Conservation (phyloP, 2,797 vertebrate species). For the Scolopax rusticola region DNA sequence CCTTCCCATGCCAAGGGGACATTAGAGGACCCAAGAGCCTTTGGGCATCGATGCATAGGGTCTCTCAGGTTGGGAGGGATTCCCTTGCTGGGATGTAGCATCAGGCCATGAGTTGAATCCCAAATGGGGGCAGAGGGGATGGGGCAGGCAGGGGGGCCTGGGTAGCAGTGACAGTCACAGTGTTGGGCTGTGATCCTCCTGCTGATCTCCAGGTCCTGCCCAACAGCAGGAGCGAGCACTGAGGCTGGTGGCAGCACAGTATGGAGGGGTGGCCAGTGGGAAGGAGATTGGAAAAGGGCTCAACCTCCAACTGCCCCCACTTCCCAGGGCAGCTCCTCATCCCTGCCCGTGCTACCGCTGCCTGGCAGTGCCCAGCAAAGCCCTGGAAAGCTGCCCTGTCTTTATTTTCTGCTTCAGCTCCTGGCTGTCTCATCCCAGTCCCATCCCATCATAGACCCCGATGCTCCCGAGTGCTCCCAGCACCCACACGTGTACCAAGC, state of each 20-base stretch:
- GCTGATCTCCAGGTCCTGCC: not conserved
- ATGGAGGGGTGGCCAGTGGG: not conserved
- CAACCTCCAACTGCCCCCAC: no score
- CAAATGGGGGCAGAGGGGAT: not conserved
- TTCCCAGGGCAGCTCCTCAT: not conserved
- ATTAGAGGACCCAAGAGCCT: rapidly evolving
- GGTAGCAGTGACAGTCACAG: not conserved
- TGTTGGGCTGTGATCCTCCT: no score
- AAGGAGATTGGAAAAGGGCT: not conserved
- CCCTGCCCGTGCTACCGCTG: not conserved
- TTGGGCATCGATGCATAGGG: rapidly evolving
- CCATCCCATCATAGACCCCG: not conserved
- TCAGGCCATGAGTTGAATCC: no score
- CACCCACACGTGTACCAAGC: not conserved
- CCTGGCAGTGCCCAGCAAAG: not conserved
- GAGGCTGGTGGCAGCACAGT: not conserved
- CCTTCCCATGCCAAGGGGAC: not conserved
- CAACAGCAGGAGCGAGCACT: rapidly evolving
- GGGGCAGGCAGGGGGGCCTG: not conserved
- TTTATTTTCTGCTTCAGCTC: not conserved
- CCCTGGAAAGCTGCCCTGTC: rapidly evolving
- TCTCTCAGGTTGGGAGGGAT: not conserved
- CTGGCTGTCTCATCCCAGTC: not conserved
- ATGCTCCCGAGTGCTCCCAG: not conserved
- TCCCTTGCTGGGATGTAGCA: not conserved